These are phyloP conservation scores for Epinotia brunnichana DNA, from an alignment of 2,888 invertebrate species.

Conservation along the genomic window DNA sequence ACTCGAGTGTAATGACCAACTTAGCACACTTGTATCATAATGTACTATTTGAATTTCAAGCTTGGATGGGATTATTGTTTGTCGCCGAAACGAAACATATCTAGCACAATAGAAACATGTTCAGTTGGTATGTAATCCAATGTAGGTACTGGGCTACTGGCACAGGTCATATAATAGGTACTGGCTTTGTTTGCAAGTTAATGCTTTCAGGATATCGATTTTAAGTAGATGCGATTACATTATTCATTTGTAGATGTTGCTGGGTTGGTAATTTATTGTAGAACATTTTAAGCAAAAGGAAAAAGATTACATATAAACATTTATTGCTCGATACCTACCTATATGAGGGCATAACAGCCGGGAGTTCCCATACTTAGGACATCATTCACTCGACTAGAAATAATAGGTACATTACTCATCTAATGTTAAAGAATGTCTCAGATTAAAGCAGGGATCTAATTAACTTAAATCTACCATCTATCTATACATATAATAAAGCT, in stretches of 20 bases:
- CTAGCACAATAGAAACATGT: slow-evolving; percentile 3
- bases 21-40: too few relatives aligned
- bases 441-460: too few relatives aligned
- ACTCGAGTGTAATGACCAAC: too few relatives aligned
- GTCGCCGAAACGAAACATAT: not conserved
- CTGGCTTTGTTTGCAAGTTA: not conserved
- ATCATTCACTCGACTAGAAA: not conserved
- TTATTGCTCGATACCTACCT: not conserved
- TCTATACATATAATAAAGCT: too few relatives aligned
- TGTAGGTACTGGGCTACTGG: not conserved
- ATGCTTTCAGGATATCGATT: not conserved
- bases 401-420: too few relatives aligned
- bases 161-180: not conserved
- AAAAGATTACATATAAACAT: not conserved
- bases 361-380: slow-evolving; percentile 28
- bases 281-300: not conserved
- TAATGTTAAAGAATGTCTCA: too few relatives aligned
- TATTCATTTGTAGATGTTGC: not conserved
- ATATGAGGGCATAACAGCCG: slow-evolving; percentile 16
- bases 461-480: too few relatives aligned
- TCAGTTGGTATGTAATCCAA: not conserved
- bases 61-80: not conserved
- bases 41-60: not conserved
- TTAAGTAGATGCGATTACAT: not conserved
- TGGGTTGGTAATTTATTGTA: not conserved